A percentile compares a stretch with the other conserved stretches of the same genome.
Evolutionary conservation across 2,888 invertebrate genomes (phyloP).

Genomic region (Drosophila merina): DNA sequence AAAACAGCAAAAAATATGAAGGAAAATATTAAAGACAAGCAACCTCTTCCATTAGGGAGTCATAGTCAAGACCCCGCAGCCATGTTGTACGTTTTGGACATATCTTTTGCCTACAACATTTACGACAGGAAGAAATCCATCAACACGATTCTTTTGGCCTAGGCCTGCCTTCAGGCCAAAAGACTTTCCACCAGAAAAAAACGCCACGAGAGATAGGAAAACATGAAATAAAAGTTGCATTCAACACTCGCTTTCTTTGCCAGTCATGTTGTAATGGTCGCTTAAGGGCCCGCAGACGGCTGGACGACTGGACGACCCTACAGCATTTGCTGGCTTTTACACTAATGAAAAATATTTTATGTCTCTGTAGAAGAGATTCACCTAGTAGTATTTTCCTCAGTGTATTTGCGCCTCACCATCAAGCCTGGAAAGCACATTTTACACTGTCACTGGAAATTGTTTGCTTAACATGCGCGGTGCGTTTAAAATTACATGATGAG

Average conservation of each 20-base stretch:
- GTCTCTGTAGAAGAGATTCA: not conserved
- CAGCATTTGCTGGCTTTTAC: slow-evolving; percentile 21
- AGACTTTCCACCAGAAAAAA: slow-evolving; percentile 37
- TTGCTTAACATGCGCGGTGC: slow-evolving; percentile 77
- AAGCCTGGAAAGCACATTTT: slow-evolving; percentile 53
- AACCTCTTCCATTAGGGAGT: slow-evolving; percentile 56
- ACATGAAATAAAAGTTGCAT: slow-evolving; percentile 70
- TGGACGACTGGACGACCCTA: slow-evolving; percentile 34
- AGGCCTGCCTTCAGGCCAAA: slow-evolving; percentile 36
- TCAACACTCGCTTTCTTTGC: slow-evolving; percentile 75
- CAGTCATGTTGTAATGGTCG: slow-evolving; percentile 63
- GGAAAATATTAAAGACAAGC: slow-evolving; percentile 26
- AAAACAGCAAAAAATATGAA: slow-evolving; percentile 33
- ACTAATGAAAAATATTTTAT: not conserved
- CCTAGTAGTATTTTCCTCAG: not conserved
- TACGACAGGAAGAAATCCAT: slow-evolving; percentile 78
- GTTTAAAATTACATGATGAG: slow-evolving; percentile 79
- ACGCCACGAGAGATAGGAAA: slow-evolving; percentile 15
- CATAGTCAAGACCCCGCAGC: slow-evolving; percentile 49
- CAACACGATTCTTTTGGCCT: slow-evolving; percentile 64
- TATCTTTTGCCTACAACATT: slow-evolving; percentile 52
- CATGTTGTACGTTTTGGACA: slow-evolving; percentile 46
- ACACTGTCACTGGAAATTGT: slow-evolving; percentile 78
- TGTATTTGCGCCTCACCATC: slow-evolving; percentile 1
- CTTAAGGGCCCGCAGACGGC: slow-evolving; percentile 30